phyloP scores from a whole-genome alignment of 2,888 invertebrate species.

The Epirrhoe tristata region DNA sequence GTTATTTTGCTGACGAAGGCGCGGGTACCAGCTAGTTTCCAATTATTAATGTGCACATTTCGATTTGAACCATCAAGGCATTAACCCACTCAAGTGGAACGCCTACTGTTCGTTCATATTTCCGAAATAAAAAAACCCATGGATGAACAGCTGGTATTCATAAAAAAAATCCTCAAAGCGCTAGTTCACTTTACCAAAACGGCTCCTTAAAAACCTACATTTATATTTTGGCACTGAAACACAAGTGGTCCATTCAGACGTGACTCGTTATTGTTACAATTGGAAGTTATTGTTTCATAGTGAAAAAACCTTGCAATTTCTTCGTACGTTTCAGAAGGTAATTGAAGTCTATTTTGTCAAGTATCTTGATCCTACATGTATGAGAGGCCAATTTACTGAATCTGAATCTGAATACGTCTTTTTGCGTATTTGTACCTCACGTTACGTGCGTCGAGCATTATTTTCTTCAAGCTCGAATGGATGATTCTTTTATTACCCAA shows the following conservation, averaged over 20 bases:
- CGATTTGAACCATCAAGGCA: too few relatives aligned
- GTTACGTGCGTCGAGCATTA: conserved; percentile 47
- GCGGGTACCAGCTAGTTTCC: too few relatives aligned
- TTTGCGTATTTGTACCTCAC: conserved; percentile 53
- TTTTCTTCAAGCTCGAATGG: conserved; percentile 60
- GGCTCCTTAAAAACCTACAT: background rate
- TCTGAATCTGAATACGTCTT: conserved; percentile 50
- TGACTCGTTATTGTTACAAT: background rate
- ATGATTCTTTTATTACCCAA: conserved; percentile 72
- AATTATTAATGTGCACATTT: too few relatives aligned
- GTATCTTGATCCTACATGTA: conserved; percentile 42
- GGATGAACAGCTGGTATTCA: too few relatives aligned
- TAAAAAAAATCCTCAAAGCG: too few relatives aligned
- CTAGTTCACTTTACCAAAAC: too few relatives aligned
- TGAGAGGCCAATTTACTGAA: conserved; percentile 56
- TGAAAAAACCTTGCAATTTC: conserved; percentile 13
- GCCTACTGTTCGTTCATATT: too few relatives aligned
- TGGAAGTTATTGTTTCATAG: background rate
- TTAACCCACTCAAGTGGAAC: too few relatives aligned
- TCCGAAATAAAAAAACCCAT: too few relatives aligned
- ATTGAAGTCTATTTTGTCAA: conserved; percentile 35
- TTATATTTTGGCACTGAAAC: background rate
- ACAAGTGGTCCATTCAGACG: background rate
- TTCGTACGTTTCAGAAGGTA: conserved; percentile 30
- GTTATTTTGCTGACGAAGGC: too few relatives aligned